Percentiles rank a stretch among this genome's conserved stretches.
These are phyloP conservation scores for Trichomycterus rosablanca DNA, from an alignment of 2,113 vertebrate species.

Conservation along the genomic window DNA sequence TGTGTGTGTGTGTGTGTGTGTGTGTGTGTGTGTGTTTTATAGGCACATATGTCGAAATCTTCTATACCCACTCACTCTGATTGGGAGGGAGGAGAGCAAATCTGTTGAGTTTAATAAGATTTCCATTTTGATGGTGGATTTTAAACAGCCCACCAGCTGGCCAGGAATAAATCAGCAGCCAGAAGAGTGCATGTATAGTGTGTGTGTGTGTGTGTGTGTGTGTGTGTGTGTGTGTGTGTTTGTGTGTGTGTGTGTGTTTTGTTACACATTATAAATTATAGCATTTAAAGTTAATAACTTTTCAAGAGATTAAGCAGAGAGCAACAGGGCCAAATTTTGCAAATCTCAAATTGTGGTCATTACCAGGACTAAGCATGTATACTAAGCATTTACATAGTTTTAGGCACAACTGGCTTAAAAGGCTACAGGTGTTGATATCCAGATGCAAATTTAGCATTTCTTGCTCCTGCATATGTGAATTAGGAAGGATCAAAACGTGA, in stretches of 20 bases:
- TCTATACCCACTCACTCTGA: constrained; percentile 39
- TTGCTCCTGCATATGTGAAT: too few relatives aligned
- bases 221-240: constrained; percentile 34
- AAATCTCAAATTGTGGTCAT: too few relatives aligned
- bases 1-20: constrained; percentile 25
- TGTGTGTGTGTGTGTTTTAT: constrained; percentile 16
- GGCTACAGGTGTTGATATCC: too few relatives aligned
- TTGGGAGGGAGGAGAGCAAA: constrained; percentile 34
- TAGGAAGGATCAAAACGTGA: too few relatives aligned
- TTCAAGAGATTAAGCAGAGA: constrained; percentile 82
- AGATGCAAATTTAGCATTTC: too few relatives aligned
- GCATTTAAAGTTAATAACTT: constrained; percentile 94
- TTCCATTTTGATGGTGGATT: constrained; percentile 34
- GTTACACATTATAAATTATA: constrained; percentile 93
- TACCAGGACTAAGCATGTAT: too few relatives aligned
- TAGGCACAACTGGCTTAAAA: too few relatives aligned
- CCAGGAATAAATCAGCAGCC: constrained; percentile 35
- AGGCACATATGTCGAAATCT: constrained; percentile 33
- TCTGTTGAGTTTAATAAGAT: constrained; percentile 45
- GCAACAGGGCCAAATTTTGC: constrained; percentile 95
- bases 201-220: constrained; percentile 30
- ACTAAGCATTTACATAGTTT: too few relatives aligned
- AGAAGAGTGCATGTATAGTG: constrained; percentile 18
- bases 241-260: too few relatives aligned
- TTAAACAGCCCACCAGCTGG: constrained; percentile 38